Evolutionary conservation across 2,797 vertebrate species (phyloP).

Genomic region (Tokudaia muenninki): DNA sequence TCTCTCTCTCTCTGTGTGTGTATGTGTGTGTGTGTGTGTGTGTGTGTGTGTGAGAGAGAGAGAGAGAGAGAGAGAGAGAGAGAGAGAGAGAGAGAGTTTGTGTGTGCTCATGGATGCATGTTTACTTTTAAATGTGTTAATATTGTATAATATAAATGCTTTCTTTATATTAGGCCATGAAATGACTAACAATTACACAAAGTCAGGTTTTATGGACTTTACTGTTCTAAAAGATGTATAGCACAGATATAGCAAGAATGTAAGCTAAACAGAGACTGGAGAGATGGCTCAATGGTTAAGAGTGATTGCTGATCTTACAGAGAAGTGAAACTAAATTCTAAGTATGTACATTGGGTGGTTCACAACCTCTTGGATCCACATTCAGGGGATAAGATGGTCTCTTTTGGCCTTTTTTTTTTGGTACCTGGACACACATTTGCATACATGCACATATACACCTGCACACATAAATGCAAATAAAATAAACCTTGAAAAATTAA

Average conservation of each 20-base stretch:
- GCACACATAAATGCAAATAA: neutral
- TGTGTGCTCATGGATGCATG: neutral
- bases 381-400: neutral
- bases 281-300: neutral
- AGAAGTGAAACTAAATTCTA: neutral
- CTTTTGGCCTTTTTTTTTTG: neutral
- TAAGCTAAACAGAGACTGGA: neutral
- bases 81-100: neutral
- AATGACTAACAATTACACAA: conserved; percentile 14
- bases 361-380: neutral
- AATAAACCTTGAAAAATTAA: neutral
- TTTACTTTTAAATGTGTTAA: neutral
- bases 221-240: neutral
- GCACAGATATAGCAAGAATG: neutral
- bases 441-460: neutral
- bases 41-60: neutral
- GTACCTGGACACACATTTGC: neutral
- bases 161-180: neutral
- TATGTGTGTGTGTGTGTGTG: neutral
- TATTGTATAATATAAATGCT: neutral
- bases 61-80: too few relatives aligned
- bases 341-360: neutral
- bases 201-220: neutral
- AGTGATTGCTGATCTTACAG: neutral
- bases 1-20: too few relatives aligned